Base-by-base conservation (phyloP, 2,113 vertebrate genomes). In the Campylomormyrus tamandua region DNA sequence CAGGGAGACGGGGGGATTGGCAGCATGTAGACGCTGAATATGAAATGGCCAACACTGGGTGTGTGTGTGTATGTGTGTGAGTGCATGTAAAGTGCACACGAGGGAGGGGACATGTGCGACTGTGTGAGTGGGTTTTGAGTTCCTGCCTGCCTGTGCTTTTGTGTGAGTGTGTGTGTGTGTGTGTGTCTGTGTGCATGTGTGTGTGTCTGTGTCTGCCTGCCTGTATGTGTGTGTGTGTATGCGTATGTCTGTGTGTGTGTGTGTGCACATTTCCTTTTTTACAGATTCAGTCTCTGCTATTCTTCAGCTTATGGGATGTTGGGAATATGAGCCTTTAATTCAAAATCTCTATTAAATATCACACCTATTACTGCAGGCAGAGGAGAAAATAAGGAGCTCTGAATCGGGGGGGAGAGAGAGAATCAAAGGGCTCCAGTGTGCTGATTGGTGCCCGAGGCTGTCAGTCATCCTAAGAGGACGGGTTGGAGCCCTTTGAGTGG, bases 341-440 rank as follows among this genome's bases (percentile, higher is more conserved):
- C 13, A 9, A 31, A 89, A 83, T 89, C 45, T 83, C 70, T 27
- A n/a, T 39, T 53, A 89, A 89, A 89, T n/a, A 77, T 89, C 70
- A 89, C 70, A 31, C 35, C 48, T 89, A 39, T 89, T 53, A 39
- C 49, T 52, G 66, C 49, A 83, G 87, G 48, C 88, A 80, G 48
- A 5, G 49, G 10, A 53, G 85, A 35, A 48, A 87, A 52, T 56
- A 39, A 83, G 88, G 1, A 83, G 35, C 49, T 39, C 19, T 89
- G 58, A 74, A 49, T 10, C 13, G 3, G 17, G 7, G 70, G 19
- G 49, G 10, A 7, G 49, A 7, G 45, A 3, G 31, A 21, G 15
- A 21, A 13, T 13, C 46, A 39, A 21, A 7, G 88, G 19, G 70
- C 8, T 89, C n/a, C 49, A 56, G 17, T 42, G 5, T 42, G 27